Evolutionary conservation across 1,140 invertebrate genomes (phyloP), one percentile per base, ranked within the genome.

Genomic region (Scylla paramamosain): DNA sequence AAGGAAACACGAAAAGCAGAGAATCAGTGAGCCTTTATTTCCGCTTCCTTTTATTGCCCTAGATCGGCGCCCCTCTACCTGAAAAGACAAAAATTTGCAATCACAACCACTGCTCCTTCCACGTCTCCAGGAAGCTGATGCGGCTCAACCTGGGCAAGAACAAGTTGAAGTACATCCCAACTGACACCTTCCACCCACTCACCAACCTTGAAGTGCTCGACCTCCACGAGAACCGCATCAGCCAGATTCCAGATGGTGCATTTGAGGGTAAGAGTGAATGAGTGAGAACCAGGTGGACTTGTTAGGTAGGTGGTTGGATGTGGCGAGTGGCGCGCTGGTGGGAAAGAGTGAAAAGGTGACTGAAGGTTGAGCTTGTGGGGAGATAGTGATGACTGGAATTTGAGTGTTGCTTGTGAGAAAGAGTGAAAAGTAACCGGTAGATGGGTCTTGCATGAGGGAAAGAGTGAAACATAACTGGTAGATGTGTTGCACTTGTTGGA

Each of bases 91-190:
- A 39, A 39, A 39, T 8, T 20, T 7, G n/a, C 67, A 25, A 0
- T n/a, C 67, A n/a, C 16, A 20, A 86, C 25, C 83, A 32, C 31
- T 10, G 31, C 31, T 32, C 52, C 25, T 14, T 48, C 48, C 29
- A 39, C 96, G 52, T 20, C 52, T 20, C 16, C 16, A 97, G 97
- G 12, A 98, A 97, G 95, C 97, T 99, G 83, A 97, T 98, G 25
- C 98, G 99, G 97, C 97, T 99, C 31, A 99, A 99, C 97, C 97
- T 99, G 96, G 98, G 99, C 96, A 98, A 98, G 52, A 99, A 99
- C 97, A 97, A 98, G 87, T 97, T 99, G 96, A 97, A 97, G 31
- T 97, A 97, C 67, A 97, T 99, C 59, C 98, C 98, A 25, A 98
- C 98, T 88, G 97, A 98, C 96, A 98, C 98, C 0, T 97, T 99